Percentiles rank a stretch among this genome's conserved stretches.
These are phyloP conservation scores for Agonopterix alstromeriana DNA, from an alignment of 2,888 invertebrate species.

Conservation along the genomic window DNA sequence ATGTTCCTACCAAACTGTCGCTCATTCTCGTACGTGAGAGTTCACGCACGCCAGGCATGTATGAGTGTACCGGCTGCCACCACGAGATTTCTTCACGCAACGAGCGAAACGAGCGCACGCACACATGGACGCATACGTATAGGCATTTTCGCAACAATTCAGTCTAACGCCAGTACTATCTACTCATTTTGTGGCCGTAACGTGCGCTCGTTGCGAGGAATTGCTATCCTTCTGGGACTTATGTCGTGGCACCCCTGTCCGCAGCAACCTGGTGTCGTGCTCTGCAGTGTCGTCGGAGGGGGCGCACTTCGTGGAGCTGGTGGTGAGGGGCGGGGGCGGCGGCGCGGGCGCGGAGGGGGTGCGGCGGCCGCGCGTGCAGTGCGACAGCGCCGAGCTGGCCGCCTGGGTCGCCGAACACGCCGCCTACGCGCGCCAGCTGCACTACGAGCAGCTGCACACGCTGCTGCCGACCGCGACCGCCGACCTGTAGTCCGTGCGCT, in stretches of 20 bases:
- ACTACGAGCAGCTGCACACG: conserved; percentile 88
- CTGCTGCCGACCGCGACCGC: conserved; percentile 52
- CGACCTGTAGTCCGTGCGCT: conserved; percentile 22
- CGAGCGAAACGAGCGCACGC: too few relatives aligned
- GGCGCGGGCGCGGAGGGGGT: conserved; percentile 56
- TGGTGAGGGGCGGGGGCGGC: conserved; percentile 69
- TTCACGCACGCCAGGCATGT: too few relatives aligned
- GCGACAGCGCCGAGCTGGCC: conserved; percentile 83
- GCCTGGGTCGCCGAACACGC: conserved; percentile 86
- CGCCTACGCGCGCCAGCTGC: conserved; percentile 91
- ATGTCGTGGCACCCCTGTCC: not conserved
- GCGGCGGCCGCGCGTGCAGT: conserved; percentile 86
- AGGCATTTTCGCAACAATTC: too few relatives aligned
- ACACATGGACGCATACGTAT: too few relatives aligned
- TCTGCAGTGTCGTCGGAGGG: conserved; percentile 72
- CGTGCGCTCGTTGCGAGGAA: too few relatives aligned
- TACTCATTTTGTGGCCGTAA: too few relatives aligned
- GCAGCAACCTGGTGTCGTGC: conserved; percentile 81
- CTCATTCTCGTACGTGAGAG: too few relatives aligned
- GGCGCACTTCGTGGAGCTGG: conserved; percentile 84
- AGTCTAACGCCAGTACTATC: too few relatives aligned
- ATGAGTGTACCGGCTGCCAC: too few relatives aligned
- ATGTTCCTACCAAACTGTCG: too few relatives aligned
- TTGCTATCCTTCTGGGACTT: too few relatives aligned
- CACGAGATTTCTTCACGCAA: too few relatives aligned